These are phyloP conservation scores for Gallinago nigripennis DNA, from an alignment of 2,797 vertebrate genomes.

Conservation along the genomic window DNA sequence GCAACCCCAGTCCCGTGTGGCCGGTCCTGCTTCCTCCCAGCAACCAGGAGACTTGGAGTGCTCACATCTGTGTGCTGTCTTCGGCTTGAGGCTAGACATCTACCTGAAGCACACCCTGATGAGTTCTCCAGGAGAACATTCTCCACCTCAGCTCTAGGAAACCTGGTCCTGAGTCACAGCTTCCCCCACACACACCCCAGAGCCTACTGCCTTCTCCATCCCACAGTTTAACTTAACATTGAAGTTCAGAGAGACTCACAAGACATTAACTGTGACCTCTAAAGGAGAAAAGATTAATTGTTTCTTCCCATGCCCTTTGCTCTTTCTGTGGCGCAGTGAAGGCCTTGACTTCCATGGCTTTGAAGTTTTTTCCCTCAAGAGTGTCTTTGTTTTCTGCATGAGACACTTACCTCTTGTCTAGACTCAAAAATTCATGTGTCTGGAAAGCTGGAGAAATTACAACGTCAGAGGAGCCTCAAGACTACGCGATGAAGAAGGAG, in stretches of 20 bases:
- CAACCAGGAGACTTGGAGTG: background rate
- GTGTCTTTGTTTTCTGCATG: background rate
- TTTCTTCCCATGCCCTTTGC: background rate
- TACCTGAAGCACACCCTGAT: accelerated
- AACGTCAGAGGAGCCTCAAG: background rate
- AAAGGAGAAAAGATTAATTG: background rate
- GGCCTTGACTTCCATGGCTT: background rate
- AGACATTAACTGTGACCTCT: background rate
- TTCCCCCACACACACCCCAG: background rate
- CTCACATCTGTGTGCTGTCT: accelerated
- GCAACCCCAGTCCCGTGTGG: accelerated
- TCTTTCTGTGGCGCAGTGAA: background rate
- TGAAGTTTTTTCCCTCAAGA: background rate
- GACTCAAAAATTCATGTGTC: background rate
- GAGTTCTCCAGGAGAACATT: background rate
- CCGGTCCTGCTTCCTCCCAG: accelerated
- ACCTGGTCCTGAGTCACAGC: background rate
- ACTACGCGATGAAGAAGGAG: background rate
- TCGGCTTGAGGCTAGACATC: background rate
- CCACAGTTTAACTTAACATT: accelerated
- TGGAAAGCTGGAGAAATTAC: background rate
- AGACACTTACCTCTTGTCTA: background rate
- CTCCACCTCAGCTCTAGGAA: background rate
- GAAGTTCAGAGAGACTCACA: background rate
- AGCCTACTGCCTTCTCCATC: background rate